Conservation (phyloP, 2,113 vertebrate genomes). For the Rhinopomastus cyanomelas region DNA sequence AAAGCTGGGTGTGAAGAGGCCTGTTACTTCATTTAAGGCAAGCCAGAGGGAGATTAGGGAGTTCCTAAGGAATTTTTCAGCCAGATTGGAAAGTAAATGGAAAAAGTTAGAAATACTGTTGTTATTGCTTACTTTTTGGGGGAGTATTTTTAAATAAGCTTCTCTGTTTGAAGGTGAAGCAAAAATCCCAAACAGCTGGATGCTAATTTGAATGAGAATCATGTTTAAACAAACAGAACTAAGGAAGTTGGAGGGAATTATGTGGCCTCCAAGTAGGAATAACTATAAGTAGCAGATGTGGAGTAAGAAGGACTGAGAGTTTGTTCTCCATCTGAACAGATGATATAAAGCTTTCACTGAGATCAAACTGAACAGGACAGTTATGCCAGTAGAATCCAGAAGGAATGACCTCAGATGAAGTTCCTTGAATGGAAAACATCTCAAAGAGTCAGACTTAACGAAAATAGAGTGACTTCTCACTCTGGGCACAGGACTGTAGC, state of each 20-base stretch:
- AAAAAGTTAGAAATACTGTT: not conserved
- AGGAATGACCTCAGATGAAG: not conserved
- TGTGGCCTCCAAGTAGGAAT: not conserved
- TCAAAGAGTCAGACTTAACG: not conserved
- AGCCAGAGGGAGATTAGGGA: slow-evolving; percentile 15
- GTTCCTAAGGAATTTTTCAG: not conserved
- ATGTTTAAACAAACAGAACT: not conserved
- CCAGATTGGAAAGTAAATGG: not conserved
- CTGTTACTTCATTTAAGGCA: slow-evolving; percentile 18
- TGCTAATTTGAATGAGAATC: not conserved
- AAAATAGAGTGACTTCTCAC: not conserved
- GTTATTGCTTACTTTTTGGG: not conserved
- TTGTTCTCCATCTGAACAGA: not conserved
- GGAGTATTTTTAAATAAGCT: not conserved
- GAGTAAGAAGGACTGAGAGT: not conserved
- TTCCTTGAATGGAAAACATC: not conserved
- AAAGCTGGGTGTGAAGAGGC: not conserved
- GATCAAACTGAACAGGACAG: not conserved
- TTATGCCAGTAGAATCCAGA: not conserved
- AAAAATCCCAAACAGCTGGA: not conserved
- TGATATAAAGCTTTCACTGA: not conserved
- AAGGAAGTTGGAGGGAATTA: not conserved
- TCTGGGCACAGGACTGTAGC: not conserved
- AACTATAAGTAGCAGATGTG: not conserved
- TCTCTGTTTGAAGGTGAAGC: not conserved